Conservation (phyloP, 1,140 invertebrate species). For the Drosophila obscura region DNA sequence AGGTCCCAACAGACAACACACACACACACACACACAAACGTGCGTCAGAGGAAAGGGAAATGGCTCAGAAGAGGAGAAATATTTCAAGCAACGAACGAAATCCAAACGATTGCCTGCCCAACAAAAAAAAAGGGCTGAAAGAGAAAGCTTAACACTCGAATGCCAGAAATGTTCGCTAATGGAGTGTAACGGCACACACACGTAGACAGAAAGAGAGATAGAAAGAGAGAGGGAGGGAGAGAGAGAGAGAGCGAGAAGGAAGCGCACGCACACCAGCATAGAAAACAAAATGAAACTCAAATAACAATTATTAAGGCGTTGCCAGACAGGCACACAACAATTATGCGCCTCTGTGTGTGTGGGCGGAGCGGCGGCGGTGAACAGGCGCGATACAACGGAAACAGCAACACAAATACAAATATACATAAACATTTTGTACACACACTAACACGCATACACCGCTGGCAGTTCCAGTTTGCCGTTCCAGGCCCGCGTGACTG, state of each 20-base stretch:
- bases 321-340: conserved; percentile 81
- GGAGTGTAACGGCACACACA: conserved; percentile 73
- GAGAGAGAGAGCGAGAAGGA: too few relatives aligned
- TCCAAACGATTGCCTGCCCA: conserved; percentile 21
- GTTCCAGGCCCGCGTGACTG: conserved; percentile 55
- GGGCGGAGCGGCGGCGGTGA: conserved; percentile 57
- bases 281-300: conserved; percentile 81
- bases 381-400: conserved; percentile 67
- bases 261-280: conserved; percentile 14
- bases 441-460: conserved; percentile 21
- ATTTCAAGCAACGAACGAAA: conserved; percentile 8
- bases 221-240: neutral
- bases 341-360: conserved; percentile 72
- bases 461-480: conserved; percentile 66
- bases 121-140: conserved; percentile 68
- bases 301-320: conserved; percentile 84
- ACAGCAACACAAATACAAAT: conserved; percentile 43
- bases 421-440: conserved; percentile 22
- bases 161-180: conserved; percentile 71
- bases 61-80: conserved; percentile 40
- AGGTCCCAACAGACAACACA: conserved; percentile 25
- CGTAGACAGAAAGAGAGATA: conserved; percentile 23
- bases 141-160: conserved; percentile 73
- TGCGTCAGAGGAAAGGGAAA: neutral
- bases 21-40: neutral